These are phyloP conservation scores for Falco punctatus DNA, from an alignment of 2,113 vertebrate species.

Conservation along the genomic window DNA sequence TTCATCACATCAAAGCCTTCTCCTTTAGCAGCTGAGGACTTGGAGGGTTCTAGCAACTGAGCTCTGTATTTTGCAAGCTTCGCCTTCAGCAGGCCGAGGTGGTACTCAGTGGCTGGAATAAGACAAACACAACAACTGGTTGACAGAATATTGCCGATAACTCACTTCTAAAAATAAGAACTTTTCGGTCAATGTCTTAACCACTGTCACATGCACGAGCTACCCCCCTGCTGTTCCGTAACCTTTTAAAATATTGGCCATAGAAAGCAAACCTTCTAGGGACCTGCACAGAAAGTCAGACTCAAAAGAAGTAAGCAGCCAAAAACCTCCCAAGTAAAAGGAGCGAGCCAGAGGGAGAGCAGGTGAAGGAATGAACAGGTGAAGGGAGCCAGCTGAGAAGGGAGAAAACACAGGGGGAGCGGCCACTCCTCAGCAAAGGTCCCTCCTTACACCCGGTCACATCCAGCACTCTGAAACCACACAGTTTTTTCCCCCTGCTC, in stretches of 20 bases:
- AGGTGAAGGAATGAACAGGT: not conserved
- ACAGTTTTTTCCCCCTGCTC: not conserved
- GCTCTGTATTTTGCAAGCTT: constrained; percentile 97
- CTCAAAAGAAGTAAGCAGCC: not conserved
- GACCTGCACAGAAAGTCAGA: not conserved
- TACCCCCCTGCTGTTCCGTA: accelerated
- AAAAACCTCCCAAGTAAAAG: accelerated
- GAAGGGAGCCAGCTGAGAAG: not conserved
- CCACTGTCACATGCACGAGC: accelerated
- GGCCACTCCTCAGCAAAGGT: no score
- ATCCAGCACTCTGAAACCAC: accelerated
- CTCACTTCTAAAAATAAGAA: not conserved
- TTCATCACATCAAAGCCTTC: constrained; percentile 99
- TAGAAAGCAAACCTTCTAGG: not conserved
- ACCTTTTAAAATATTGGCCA: accelerated
- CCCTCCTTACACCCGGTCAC: not conserved
- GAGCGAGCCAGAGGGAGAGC: not conserved
- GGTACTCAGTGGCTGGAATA: constrained; percentile 92
- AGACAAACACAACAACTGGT: not conserved
- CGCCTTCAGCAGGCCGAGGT: constrained; percentile 95
- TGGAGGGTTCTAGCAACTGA: constrained; percentile 94
- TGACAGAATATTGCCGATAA: not conserved
- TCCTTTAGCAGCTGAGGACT: constrained; percentile 90
- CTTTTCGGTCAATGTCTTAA: accelerated
- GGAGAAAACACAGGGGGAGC: not conserved